Evolutionary conservation across 2,113 vertebrate species (phyloP).

Genomic region (Phoxinus phoxinus): DNA sequence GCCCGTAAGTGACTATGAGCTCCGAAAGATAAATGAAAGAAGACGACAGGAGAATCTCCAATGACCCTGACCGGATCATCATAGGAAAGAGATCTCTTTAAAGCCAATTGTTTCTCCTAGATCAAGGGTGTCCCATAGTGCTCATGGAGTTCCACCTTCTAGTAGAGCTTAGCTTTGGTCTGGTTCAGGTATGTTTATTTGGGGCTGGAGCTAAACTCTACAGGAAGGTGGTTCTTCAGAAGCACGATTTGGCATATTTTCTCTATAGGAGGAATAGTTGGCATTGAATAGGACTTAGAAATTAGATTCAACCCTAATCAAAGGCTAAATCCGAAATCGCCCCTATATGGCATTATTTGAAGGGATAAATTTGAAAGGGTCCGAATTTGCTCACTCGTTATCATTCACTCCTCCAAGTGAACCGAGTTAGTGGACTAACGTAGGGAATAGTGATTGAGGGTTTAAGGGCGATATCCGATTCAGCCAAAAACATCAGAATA

Average conservation of each 20-base stretch:
- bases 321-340: too few relatives aligned
- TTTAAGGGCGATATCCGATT: too few relatives aligned
- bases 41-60: not conserved
- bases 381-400: too few relatives aligned
- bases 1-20: conserved; percentile 3
- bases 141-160: not conserved
- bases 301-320: too few relatives aligned
- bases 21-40: conserved; percentile 12
- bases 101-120: not conserved
- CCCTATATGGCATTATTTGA: too few relatives aligned
- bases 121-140: not conserved
- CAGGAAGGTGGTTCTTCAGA: not conserved
- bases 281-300: not conserved
- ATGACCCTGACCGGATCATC: not conserved
- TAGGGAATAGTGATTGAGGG: too few relatives aligned
- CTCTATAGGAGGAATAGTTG: not conserved
- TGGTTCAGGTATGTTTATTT: not conserved
- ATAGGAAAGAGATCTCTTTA: not conserved
- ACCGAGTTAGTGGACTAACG: too few relatives aligned
- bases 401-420: too few relatives aligned
- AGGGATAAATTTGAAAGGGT: too few relatives aligned
- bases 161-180: not conserved
- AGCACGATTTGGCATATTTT: not conserved
- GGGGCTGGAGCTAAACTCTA: not conserved
- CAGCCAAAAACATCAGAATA: not conserved